A percentile compares a stretch with the other conserved stretches of the same genome.
Evolutionary conservation across 2,113 vertebrate species (phyloP).

Genomic region (Pelecanoides urinatrix): DNA sequence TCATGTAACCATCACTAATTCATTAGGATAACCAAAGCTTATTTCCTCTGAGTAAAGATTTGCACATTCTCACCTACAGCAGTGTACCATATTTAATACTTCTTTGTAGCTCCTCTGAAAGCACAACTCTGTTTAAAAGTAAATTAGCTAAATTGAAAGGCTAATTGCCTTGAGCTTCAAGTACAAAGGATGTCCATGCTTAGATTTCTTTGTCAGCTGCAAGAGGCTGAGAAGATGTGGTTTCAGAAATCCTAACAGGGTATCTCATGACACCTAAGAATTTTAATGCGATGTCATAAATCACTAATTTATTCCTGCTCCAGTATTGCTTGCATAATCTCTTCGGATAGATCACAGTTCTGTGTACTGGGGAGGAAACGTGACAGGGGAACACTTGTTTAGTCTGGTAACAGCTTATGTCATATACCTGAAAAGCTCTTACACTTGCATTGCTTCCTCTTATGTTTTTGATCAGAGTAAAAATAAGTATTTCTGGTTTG

Average conservation of each 20-base stretch:
- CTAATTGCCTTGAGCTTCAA: constrained; percentile 37
- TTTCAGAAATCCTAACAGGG: constrained; percentile 48
- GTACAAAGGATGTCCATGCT: constrained; percentile 15
- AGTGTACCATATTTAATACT: constrained; percentile 7
- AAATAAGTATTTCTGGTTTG: background rate
- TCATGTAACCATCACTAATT: constrained; percentile 47
- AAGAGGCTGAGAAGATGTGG: constrained; percentile 21
- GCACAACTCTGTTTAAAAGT: constrained; percentile 51
- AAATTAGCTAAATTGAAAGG: constrained; percentile 55
- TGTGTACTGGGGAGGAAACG: background rate
- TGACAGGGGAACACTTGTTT: background rate
- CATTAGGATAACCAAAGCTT: constrained; percentile 40
- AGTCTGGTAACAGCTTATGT: background rate
- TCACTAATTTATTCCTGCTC: constrained; percentile 42
- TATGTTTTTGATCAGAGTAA: background rate
- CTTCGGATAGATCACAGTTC: background rate
- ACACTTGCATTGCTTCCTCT: background rate
- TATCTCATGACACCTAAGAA: constrained; percentile 12
- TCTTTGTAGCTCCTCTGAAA: constrained; percentile 19
- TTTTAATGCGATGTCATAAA: constrained; percentile 46
- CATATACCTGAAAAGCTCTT: background rate
- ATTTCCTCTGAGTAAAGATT: constrained; percentile 52
- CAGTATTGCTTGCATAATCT: constrained; percentile 39
- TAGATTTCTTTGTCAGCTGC: constrained; percentile 31
- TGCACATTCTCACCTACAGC: constrained; percentile 46